phyloP scores from a whole-genome alignment of 2,888 invertebrate species.

The Eudemis profundana region DNA sequence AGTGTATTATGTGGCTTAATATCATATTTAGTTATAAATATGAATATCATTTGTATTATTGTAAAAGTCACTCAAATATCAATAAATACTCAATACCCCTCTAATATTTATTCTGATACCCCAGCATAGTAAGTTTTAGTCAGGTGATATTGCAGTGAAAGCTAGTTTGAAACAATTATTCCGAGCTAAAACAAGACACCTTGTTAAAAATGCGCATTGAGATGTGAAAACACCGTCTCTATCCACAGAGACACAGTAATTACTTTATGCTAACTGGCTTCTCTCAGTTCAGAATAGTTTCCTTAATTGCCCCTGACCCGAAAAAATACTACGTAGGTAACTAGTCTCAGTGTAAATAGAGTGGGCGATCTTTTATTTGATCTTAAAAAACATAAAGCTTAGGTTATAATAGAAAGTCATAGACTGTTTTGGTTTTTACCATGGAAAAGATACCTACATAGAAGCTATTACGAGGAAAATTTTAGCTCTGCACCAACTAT shows the following conservation, averaged over 20 bases:
- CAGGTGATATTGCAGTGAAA: neutral
- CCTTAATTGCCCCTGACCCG: constrained; percentile 18
- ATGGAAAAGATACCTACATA: no score
- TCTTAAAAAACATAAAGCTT: no score
- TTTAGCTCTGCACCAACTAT: no score
- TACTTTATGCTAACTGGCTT: constrained; percentile 29
- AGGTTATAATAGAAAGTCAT: no score
- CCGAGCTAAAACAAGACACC: constrained; percentile 3
- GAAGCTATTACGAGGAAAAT: no score
- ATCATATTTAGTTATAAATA: no score
- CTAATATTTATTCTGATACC: neutral
- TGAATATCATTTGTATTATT: no score
- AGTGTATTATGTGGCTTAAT: no score
- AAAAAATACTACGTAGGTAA: constrained; percentile 1
- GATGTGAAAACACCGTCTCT: constrained; percentile 9
- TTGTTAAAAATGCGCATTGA: constrained; percentile 16
- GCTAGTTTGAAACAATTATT: neutral
- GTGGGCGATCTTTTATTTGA: neutral
- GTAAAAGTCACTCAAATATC: no score
- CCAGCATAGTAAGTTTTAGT: neutral
- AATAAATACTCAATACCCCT: no score
- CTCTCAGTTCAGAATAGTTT: constrained; percentile 23
- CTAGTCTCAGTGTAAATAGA: constrained; percentile 9
- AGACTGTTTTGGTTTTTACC: no score
- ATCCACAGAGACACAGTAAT: constrained; percentile 15